These are phyloP conservation scores for Catharus bicknelli DNA, from an alignment of 2,113 vertebrate genomes.

Conservation along the genomic window DNA sequence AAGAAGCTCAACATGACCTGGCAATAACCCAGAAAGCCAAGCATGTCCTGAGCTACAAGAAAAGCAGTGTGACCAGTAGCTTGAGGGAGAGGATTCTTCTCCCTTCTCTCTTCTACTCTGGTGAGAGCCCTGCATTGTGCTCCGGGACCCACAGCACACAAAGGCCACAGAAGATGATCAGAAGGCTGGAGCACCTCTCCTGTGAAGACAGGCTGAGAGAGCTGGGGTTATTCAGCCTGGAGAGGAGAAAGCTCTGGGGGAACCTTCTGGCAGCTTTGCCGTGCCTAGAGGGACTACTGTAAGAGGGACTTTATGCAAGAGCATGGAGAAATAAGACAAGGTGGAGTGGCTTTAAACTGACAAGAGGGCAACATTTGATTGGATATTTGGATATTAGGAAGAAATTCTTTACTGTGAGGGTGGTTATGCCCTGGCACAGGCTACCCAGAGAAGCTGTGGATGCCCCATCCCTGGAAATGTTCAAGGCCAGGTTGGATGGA, in stretches of 20 bases:
- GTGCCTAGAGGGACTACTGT: neutral
- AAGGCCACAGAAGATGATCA: neutral
- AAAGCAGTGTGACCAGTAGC: neutral
- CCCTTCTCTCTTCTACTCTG: neutral
- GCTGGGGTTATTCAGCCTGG: accelerated
- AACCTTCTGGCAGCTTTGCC: neutral
- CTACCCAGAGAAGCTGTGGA: neutral
- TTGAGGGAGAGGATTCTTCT: neutral
- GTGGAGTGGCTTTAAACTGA: neutral
- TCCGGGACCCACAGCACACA: neutral
- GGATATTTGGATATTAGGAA: neutral
- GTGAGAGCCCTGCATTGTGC: accelerated
- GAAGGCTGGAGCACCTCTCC: neutral
- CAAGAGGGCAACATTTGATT: neutral
- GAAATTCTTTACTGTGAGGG: neutral
- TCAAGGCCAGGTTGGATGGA: neutral
- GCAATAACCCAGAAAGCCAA: neutral
- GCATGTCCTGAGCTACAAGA: neutral
- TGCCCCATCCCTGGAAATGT: neutral
- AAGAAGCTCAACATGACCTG: neutral
- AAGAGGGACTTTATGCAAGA: neutral
- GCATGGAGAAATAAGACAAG: neutral
- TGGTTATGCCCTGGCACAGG: neutral
- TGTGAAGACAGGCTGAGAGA: neutral
- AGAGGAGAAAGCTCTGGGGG: neutral